Conservation (phyloP, 2,113 vertebrate species). For the Etia nguti region DNA sequence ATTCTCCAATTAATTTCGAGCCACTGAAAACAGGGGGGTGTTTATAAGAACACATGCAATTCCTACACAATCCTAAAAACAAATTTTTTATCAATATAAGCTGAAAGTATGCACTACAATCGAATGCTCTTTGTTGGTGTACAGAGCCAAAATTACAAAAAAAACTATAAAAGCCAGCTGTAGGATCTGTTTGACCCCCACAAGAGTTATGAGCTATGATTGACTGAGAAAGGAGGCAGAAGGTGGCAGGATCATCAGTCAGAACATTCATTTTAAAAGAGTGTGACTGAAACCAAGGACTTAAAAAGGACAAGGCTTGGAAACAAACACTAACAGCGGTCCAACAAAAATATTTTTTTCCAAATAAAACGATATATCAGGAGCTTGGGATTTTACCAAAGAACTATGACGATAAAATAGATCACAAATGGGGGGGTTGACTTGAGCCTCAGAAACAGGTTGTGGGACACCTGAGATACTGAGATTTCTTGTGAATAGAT, state of each 20-base stretch:
- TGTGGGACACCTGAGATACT: slow-evolving; percentile 11
- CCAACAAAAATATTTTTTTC: background rate
- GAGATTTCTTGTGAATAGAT: background rate
- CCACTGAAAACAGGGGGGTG: background rate
- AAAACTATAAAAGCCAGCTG: background rate
- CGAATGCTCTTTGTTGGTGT: background rate
- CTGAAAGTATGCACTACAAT: background rate
- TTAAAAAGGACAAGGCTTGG: background rate
- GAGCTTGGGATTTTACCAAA: background rate
- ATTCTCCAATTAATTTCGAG: background rate
- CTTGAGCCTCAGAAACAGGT: background rate
- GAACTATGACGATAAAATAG: background rate
- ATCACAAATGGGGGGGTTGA: background rate
- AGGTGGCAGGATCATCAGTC: background rate
- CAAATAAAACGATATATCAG: background rate
- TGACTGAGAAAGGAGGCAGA: background rate
- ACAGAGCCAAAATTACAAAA: background rate
- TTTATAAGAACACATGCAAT: background rate
- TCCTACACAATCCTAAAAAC: background rate
- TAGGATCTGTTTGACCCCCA: background rate
- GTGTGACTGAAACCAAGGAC: background rate
- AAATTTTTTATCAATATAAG: background rate
- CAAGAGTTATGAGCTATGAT: background rate
- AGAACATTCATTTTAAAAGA: background rate
- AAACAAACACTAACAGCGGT: background rate